Conservation (phyloP, 2,888 invertebrate genomes). For the Epirrita christyi region DNA sequence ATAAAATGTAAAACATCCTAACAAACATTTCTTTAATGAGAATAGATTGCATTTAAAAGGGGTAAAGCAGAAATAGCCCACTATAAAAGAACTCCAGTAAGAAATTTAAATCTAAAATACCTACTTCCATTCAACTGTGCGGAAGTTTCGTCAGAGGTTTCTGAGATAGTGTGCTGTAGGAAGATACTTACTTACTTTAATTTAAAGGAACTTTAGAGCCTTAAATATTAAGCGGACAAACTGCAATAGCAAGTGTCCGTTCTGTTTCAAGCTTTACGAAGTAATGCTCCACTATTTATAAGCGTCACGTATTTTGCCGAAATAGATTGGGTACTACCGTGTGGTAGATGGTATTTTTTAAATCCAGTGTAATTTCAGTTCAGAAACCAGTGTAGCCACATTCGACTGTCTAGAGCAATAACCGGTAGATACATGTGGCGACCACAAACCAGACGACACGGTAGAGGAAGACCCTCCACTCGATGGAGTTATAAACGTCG, state of each 20-base stretch:
- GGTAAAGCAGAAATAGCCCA: slow-evolving; percentile 14
- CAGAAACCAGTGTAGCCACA: too few relatives aligned
- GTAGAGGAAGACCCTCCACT: too few relatives aligned
- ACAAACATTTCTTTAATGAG: slow-evolving; percentile 18
- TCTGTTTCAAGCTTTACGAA: neutral
- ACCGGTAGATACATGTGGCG: too few relatives aligned
- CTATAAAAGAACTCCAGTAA: slow-evolving; percentile 26
- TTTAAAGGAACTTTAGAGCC: slow-evolving; percentile 18
- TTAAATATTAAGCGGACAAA: slow-evolving; percentile 20
- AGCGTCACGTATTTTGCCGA: too few relatives aligned
- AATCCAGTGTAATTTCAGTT: too few relatives aligned
- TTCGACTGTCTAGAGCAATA: too few relatives aligned
- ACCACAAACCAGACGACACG: too few relatives aligned
- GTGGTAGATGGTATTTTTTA: too few relatives aligned
- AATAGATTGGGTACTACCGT: too few relatives aligned
- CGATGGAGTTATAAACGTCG: too few relatives aligned
- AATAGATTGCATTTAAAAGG: slow-evolving; percentile 31
- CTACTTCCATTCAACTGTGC: slow-evolving; percentile 29
- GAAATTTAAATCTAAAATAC: slow-evolving; percentile 33
- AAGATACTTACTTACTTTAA: slow-evolving; percentile 29
- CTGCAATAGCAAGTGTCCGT: slow-evolving; percentile 1
- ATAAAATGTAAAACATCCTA: neutral
- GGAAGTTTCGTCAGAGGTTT: slow-evolving; percentile 28
- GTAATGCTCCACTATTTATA: too few relatives aligned
- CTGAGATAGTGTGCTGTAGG: slow-evolving; percentile 21